Percentiles rank a stretch among this genome's conserved stretches.
Evolutionary conservation across 2,113 vertebrate genomes (phyloP).

Genomic region (Pardalotus punctatus): DNA sequence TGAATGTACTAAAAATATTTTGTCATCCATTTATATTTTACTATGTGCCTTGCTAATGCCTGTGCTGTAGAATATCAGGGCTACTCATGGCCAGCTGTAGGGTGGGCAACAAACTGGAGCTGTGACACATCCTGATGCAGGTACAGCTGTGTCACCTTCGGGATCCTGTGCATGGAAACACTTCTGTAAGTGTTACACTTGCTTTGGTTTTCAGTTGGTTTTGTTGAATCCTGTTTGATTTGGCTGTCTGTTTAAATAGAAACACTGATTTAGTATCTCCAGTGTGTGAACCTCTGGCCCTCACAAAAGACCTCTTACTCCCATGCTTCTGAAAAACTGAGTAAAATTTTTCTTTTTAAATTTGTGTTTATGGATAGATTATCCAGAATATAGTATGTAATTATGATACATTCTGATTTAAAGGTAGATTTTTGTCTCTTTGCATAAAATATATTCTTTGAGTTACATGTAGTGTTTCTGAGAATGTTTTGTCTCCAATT

Average conservation of each 20-base stretch:
- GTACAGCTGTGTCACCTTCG: not conserved
- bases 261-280: not conserved
- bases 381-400: not conserved
- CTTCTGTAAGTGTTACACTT: not conserved
- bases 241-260: not conserved
- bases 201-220: not conserved
- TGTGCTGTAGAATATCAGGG: not conserved
- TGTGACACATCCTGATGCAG: not conserved
- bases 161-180: not conserved
- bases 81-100: not conserved
- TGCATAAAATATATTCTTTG: not conserved
- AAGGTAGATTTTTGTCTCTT: not conserved
- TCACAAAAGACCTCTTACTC: not conserved
- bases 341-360: not conserved
- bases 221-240: not conserved
- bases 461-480: not conserved
- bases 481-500: not conserved
- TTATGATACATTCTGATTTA: not conserved
- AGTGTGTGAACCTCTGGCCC: not conserved
- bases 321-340: not conserved
- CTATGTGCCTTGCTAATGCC: constrained; percentile 38
- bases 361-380: not conserved
- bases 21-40: not conserved
- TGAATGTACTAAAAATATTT: constrained; percentile 59
- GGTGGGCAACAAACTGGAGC: not conserved